phyloP scores from a whole-genome alignment of 1,140 invertebrate genomes.

The Pectinophora gossypiella region DNA sequence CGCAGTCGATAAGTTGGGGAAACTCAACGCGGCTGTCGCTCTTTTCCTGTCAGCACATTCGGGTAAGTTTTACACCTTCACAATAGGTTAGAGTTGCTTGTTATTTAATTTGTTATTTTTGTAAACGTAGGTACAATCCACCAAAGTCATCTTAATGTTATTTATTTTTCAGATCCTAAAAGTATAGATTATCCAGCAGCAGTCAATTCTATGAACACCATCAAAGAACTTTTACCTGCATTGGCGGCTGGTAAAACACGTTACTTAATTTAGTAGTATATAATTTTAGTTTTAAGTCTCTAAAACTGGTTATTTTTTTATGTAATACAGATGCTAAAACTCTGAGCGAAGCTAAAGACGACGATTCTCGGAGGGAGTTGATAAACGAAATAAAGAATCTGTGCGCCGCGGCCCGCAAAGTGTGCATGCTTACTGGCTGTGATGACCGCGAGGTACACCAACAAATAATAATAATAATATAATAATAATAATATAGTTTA shows the following conservation, averaged over 20 bases:
- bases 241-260: conserved; percentile 36
- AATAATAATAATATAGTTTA: too few relatives aligned
- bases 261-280: neutral
- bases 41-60: conserved; percentile 41
- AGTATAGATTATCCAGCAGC: conserved; percentile 49
- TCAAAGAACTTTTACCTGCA: conserved; percentile 43
- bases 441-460: conserved; percentile 41
- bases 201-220: conserved; percentile 46
- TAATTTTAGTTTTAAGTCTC: neutral
- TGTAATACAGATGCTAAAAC: conserved; percentile 33
- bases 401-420: conserved; percentile 23
- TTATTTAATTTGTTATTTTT: conserved; percentile 6
- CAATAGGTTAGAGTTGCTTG: too few relatives aligned
- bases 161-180: conserved; percentile 34
- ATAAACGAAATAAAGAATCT: conserved; percentile 31
- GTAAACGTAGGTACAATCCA: too few relatives aligned
- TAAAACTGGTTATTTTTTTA: neutral
- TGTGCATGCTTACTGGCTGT: conserved; percentile 30
- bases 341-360: conserved; percentile 27
- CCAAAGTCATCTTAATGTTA: too few relatives aligned
- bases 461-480: conserved; percentile 10
- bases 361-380: conserved; percentile 19
- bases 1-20: conserved; percentile 31
- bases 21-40: conserved; percentile 49
- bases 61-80: conserved; percentile 22